These are phyloP conservation scores for Puffinus mauretanicus DNA, from an alignment of 2,113 vertebrate genomes.

Conservation along the genomic window DNA sequence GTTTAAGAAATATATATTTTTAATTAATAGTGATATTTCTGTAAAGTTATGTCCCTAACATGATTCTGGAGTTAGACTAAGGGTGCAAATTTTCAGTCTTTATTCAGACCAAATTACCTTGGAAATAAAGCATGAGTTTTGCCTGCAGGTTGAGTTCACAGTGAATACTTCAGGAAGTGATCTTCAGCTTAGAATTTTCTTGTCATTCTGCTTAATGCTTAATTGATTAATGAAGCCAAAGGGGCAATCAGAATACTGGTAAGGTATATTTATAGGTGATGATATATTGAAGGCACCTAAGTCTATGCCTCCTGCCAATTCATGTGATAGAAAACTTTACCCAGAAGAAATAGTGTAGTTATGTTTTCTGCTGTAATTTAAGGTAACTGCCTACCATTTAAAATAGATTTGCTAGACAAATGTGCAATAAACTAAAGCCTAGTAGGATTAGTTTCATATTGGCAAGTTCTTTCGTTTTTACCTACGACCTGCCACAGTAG, in stretches of 20 bases:
- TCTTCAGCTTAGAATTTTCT: neutral
- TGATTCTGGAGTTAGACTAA: neutral
- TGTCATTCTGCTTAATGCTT: neutral
- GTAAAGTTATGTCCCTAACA: neutral
- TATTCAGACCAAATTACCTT: neutral
- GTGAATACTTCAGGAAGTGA: neutral
- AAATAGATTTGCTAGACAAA: neutral
- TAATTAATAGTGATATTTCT: neutral
- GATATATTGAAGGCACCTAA: neutral
- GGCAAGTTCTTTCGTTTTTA: neutral
- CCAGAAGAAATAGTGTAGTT: neutral
- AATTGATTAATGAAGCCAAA: neutral
- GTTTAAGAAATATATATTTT: neutral
- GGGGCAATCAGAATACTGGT: neutral
- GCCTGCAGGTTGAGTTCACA: neutral
- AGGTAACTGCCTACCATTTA: neutral
- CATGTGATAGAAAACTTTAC: neutral
- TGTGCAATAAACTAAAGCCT: neutral
- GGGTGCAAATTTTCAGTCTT: neutral
- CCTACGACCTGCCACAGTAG: neutral
- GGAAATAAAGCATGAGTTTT: neutral
- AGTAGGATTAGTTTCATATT: neutral
- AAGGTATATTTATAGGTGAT: neutral
- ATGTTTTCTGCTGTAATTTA: neutral
- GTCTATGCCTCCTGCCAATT: neutral